Base-by-base conservation (phyloP, 2,113 vertebrate genomes). In the Corapipo altera region DNA sequence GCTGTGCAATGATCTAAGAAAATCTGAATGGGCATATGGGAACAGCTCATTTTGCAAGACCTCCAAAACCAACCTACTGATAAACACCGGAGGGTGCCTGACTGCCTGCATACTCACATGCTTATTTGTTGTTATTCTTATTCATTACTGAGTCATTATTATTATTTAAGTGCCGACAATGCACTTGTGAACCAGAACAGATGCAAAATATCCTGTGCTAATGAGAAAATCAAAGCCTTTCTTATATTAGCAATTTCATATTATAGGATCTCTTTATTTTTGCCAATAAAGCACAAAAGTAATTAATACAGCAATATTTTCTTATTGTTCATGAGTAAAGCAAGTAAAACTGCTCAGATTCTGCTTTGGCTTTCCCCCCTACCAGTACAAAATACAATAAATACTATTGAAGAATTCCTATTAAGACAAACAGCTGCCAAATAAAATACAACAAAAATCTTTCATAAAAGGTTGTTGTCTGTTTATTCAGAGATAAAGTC, bases 141-240 rank as follows among this genome's bases (percentile, higher is more conserved):
- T 86, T 96, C 95, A 96, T 95, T 97, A 97, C 92, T 87, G 77
- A 97, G 95, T 96, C 96, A 95, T 96, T 96, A 97, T 96, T 96
- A 97, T 97, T 97, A 97, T 95, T 97, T 96, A 97, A 97, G 94
- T 92, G 94, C 80, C 76, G 3, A 94, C 96, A 97, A 96, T 82
- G 92, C 94, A 95, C 91, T 93, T 5, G 13, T 96, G 96, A 97
- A 95, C 96, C 95, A 97, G 96, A 97, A 96, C 96, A 97, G 92
- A 96, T 95, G 95, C 95, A 97, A 97, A 97, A 96, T 97, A 96
- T 93, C 93, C 96, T 94, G 95, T 82, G 89, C 94, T 97, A 96
- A 96, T 96, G 95, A 96, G 96, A 97, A 97, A 97, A 96, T 96
- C 96, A 96, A 96, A 97, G 94, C 94, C 75, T 89, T 91, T 94